These are phyloP conservation scores for Apodemus agrarius DNA, from an alignment of 2,797 vertebrate species.

Conservation along the genomic window DNA sequence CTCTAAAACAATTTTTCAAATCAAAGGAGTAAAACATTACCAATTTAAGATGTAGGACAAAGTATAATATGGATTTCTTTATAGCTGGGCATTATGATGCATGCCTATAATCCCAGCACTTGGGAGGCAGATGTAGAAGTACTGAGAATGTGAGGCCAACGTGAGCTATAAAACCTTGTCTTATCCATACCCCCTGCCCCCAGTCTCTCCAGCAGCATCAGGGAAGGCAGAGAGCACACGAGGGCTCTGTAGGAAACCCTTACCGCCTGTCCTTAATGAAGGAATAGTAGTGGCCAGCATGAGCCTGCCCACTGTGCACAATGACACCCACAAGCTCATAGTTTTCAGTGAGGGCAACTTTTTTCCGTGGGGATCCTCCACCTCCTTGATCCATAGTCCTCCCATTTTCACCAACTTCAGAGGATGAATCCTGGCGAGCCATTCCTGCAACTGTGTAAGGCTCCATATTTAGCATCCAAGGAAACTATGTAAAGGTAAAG, in stretches of 20 bases:
- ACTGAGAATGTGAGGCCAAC: background rate
- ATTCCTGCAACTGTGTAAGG: slow-evolving; percentile 98
- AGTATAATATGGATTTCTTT: background rate
- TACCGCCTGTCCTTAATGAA: slow-evolving; percentile 99
- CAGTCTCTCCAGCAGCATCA: no score
- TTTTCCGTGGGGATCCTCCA: slow-evolving; percentile 96
- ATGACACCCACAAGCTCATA: slow-evolving; percentile 98
- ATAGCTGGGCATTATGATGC: background rate
- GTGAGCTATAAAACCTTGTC: background rate
- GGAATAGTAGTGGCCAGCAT: slow-evolving; percentile 99
- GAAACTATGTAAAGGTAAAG: slow-evolving; percentile 90
- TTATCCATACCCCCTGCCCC: background rate
- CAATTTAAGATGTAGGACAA: slow-evolving; percentile 8
- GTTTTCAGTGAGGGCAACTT: slow-evolving; percentile 98
- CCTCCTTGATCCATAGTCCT: slow-evolving; percentile 90
- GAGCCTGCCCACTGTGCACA: slow-evolving; percentile 98
- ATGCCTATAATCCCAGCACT: background rate
- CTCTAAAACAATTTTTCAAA: slow-evolving; percentile 52
- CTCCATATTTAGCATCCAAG: slow-evolving; percentile 99
- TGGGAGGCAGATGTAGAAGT: background rate
- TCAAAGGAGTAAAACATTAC: slow-evolving; percentile 25
- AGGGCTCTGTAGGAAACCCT: background rate
- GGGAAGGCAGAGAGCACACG: background rate
- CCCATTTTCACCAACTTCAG: slow-evolving; percentile 93
- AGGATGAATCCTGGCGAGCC: slow-evolving; percentile 97